Evolutionary conservation across 2,888 invertebrate species (phyloP).

Genomic region (Chromoteleia sp.): DNA sequence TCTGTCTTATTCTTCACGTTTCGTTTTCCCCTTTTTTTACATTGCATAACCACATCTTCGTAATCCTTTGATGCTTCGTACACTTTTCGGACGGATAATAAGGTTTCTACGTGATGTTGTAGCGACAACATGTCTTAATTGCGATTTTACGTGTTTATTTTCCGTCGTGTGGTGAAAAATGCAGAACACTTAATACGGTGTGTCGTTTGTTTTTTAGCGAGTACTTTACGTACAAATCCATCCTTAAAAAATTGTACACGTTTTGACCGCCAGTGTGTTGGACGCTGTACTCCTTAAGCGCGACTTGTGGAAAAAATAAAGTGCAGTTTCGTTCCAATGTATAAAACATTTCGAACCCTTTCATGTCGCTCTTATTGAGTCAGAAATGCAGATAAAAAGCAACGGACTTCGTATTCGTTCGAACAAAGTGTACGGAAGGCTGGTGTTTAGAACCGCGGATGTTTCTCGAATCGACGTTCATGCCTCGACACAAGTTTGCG

Average conservation of each 20-base stretch:
- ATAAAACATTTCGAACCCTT: conserved; percentile 51
- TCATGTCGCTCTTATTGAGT: conserved; percentile 48
- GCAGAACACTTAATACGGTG: conserved; percentile 18
- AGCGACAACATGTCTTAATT: conserved; percentile 28
- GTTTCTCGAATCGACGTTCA: conserved; percentile 33
- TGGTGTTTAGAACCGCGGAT: conserved; percentile 24
- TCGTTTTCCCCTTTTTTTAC: neutral
- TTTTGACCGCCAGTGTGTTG: conserved; percentile 49
- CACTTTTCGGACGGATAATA: conserved; percentile 63
- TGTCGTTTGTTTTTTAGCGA: neutral
- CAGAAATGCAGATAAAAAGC: conserved; percentile 41
- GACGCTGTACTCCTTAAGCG: conserved; percentile 32
- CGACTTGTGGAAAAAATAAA: conserved; percentile 41
- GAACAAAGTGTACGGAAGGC: conserved; percentile 10
- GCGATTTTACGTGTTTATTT: conserved; percentile 26
- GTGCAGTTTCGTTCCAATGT: conserved; percentile 47
- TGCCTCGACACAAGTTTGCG: neutral
- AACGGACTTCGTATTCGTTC: conserved; percentile 25
- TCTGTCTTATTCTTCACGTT: too few relatives aligned
- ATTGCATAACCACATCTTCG: conserved; percentile 20
- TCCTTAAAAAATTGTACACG: conserved; percentile 49
- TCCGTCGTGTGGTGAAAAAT: conserved; percentile 53
- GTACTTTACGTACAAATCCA: conserved; percentile 30
- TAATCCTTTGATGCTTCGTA: conserved; percentile 48
- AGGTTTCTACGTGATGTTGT: conserved; percentile 40